Conservation (phyloP, 2,113 vertebrate genomes). For the Willisornis vidua region DNA sequence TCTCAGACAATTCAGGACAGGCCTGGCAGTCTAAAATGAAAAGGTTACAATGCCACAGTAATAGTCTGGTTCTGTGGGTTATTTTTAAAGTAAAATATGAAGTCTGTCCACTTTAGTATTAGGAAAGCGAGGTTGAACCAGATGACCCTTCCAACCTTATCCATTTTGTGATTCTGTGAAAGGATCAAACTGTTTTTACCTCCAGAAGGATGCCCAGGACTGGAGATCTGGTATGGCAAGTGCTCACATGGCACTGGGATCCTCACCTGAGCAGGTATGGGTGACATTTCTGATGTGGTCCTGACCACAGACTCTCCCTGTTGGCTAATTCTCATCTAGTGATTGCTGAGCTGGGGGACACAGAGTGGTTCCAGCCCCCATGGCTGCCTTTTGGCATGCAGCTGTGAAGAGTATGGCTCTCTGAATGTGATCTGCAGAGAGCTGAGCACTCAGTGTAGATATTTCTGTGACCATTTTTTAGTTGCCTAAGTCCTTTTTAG, state of each 20-base stretch:
- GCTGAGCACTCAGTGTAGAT: fast-evolving
- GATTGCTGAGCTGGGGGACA: not conserved
- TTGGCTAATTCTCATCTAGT: not conserved
- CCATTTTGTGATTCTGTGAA: not conserved
- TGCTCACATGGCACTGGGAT: not conserved
- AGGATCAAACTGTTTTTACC: not conserved
- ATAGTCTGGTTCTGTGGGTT: not conserved
- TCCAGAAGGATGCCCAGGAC: not conserved
- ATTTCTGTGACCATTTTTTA: not conserved
- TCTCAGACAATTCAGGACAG: not conserved
- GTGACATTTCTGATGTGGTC: not conserved
- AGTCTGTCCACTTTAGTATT: not conserved
- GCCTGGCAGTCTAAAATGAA: not conserved
- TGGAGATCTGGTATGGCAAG: not conserved
- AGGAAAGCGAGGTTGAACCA: not conserved
- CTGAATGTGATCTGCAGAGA: not conserved
- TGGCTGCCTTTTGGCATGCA: fast-evolving
- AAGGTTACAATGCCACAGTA: not conserved
- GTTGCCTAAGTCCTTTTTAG: not conserved
- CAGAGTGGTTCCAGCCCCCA: not conserved
- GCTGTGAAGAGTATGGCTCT: not conserved
- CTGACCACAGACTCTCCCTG: not conserved
- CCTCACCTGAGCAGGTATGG: no score
- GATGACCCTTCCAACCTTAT: not conserved
- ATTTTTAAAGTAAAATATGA: not conserved